These are phyloP conservation scores for Climacteris rufus DNA, from an alignment of 2,113 vertebrate species.

Conservation along the genomic window DNA sequence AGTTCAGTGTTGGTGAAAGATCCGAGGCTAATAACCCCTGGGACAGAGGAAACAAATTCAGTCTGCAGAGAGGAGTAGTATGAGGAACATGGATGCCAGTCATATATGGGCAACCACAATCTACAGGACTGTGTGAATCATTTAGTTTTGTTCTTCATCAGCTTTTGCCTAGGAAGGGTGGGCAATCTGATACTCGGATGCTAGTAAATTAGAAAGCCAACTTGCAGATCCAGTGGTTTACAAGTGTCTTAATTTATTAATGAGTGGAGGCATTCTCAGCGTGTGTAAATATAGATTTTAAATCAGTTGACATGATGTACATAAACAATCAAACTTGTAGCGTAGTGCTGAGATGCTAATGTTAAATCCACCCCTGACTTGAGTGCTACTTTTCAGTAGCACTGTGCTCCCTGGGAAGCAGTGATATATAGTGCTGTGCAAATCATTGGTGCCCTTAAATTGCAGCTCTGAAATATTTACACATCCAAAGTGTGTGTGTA, in stretches of 20 bases:
- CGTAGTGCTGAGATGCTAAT: slow-evolving; percentile 16
- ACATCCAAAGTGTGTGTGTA: slow-evolving; percentile 52
- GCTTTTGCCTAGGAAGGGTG: neutral
- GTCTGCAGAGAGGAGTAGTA: neutral
- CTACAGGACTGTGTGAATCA: neutral
- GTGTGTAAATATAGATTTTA: slow-evolving; percentile 66
- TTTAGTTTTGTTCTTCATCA: neutral
- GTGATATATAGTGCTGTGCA: slow-evolving; percentile 46
- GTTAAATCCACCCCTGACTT: slow-evolving; percentile 51
- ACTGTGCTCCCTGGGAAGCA: slow-evolving; percentile 29
- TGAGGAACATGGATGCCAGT: neutral
- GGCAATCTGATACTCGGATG: neutral
- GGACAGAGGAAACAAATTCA: neutral
- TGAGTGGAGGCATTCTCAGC: slow-evolving; percentile 43
- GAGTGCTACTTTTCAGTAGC: slow-evolving; percentile 22
- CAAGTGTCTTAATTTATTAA: slow-evolving; percentile 66
- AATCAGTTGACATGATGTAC: slow-evolving; percentile 50
- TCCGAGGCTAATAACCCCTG: neutral
- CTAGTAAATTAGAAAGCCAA: slow-evolving; percentile 43
- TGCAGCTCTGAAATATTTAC: slow-evolving; percentile 50
- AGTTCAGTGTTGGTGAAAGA: neutral
- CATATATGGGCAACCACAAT: neutral
- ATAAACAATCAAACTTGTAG: slow-evolving; percentile 49
- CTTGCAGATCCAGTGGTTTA: slow-evolving; percentile 56
- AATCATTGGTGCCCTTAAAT: slow-evolving; percentile 64